Percentiles rank a stretch among this genome's conserved stretches.
These are phyloP conservation scores for Oreochromis niloticus DNA, from an alignment of 2,113 vertebrate genomes.

Conservation along the genomic window DNA sequence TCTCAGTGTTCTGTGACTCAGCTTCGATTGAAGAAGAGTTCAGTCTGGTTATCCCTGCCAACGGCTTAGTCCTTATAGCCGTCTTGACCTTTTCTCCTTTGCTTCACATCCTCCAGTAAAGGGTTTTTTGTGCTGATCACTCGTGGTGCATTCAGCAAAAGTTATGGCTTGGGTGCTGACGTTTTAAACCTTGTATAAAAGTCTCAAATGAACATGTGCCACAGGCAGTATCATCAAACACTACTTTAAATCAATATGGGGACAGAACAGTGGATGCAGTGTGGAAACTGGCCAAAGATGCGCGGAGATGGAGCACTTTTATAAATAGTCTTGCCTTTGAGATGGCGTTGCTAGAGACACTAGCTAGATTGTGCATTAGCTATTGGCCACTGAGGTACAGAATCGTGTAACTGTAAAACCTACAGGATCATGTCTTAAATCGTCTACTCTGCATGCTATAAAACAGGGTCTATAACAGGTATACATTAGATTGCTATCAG, in stretches of 20 bases:
- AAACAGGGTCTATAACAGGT: conserved; percentile 50
- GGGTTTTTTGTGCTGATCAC: conserved; percentile 47
- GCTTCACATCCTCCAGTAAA: conserved; percentile 41
- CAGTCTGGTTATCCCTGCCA: background rate
- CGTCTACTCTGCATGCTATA: conserved; percentile 64
- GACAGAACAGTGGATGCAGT: background rate
- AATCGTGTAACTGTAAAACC: conserved; percentile 34
- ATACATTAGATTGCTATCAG: conserved; percentile 52
- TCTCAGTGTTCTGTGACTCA: conserved; percentile 7
- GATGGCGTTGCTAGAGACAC: conserved; percentile 35
- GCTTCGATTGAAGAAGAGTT: background rate
- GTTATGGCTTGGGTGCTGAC: conserved; percentile 59
- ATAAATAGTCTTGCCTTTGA: conserved; percentile 44
- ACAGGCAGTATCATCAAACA: background rate
- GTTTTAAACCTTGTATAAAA: conserved; percentile 26
- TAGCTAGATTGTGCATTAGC: conserved; percentile 57
- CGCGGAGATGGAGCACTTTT: background rate
- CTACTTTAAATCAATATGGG: background rate
- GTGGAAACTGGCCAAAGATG: background rate
- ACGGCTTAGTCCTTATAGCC: background rate
- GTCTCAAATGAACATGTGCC: background rate
- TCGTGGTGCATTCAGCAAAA: conserved; percentile 9
- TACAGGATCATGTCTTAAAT: conserved; percentile 43
- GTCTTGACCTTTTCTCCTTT: background rate
- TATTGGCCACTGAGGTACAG: conserved; percentile 53